phyloP scores from a whole-genome alignment of 2,797 vertebrate genomes.

The Crax fasciolata region DNA sequence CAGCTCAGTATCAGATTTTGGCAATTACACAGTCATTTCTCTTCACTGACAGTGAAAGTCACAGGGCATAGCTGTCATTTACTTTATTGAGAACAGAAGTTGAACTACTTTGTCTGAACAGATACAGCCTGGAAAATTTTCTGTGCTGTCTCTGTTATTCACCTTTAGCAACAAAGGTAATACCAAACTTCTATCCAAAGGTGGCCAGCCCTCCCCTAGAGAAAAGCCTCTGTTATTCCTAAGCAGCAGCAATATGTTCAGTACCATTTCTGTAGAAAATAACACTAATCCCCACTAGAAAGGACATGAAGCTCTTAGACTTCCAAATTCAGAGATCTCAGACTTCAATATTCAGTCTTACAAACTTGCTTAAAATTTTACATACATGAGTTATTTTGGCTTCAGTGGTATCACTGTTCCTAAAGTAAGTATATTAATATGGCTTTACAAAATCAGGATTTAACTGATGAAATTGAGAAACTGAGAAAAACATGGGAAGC shows the following conservation, averaged over 20 bases:
- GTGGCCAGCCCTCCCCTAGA: background rate
- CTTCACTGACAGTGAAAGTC: conserved; percentile 50
- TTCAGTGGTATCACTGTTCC: conserved; percentile 2
- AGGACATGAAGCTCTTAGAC: conserved; percentile 26
- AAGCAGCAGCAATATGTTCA: background rate
- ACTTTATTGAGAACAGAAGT: conserved; percentile 31
- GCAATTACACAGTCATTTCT: background rate
- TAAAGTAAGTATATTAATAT: background rate
- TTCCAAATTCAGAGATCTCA: conserved; percentile 44
- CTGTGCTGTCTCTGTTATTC: background rate
- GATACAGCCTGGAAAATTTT: background rate
- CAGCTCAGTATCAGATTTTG: conserved; percentile 26
- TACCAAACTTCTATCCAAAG: background rate
- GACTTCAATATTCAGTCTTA: conserved; percentile 12
- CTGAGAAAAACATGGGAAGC: background rate
- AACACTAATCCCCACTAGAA: conserved; percentile 25
- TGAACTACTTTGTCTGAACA: conserved; percentile 19
- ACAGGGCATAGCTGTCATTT: conserved; percentile 36
- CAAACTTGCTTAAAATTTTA: conserved; percentile 37
- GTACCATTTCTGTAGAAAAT: conserved; percentile 19
- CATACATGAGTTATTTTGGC: background rate
- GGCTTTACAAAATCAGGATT: background rate
- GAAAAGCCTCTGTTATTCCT: background rate
- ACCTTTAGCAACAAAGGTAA: background rate
- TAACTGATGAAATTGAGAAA: background rate